Conservation (phyloP, 1,140 invertebrate genomes). For the Platorchestia sp. region DNA sequence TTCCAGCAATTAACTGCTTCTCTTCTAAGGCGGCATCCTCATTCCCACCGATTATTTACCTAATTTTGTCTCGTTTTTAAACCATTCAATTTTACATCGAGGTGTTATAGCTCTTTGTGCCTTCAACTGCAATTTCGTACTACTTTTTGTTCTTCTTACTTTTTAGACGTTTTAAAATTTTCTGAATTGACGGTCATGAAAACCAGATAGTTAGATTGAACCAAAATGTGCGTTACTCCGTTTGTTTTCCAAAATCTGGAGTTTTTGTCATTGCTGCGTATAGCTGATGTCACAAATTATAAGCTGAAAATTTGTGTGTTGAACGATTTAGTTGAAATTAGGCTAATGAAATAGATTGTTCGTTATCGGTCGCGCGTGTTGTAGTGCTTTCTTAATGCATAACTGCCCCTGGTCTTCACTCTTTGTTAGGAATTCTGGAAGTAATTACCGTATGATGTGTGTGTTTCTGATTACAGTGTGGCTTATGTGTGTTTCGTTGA, state of each 20-base stretch:
- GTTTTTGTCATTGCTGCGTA: neutral
- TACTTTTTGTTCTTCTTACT: no score
- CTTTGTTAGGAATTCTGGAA: neutral
- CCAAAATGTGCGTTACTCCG: neutral
- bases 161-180: neutral
- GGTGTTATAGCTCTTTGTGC: neutral
- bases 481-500: neutral
- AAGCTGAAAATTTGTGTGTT: neutral
- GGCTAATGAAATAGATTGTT: neutral
- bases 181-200: neutral
- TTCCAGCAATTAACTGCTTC: neutral
- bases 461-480: neutral
- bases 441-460: neutral
- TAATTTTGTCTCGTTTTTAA: neutral
- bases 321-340: neutral
- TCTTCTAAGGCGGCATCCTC: neutral
- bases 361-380: neutral
- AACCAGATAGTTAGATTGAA: neutral
- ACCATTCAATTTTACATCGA: neutral
- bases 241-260: neutral
- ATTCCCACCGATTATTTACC: neutral
- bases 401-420: no score
- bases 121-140: neutral
- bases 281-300: neutral
- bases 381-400: neutral